phyloP scores from a whole-genome alignment of 2,797 vertebrate species.

The Eospalax fontanierii region DNA sequence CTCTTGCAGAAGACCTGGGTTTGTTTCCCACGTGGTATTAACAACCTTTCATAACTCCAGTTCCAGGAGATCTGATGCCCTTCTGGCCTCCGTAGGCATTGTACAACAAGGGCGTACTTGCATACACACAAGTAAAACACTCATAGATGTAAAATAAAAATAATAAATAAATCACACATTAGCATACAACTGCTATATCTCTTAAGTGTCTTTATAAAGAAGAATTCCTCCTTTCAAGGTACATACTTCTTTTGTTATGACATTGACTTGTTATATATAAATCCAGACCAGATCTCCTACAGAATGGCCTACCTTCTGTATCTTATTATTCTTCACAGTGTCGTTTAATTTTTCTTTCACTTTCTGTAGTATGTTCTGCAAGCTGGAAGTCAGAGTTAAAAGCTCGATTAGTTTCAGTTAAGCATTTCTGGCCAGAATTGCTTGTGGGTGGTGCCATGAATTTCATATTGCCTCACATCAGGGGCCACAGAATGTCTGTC shows the following conservation, averaged over 20 bases:
- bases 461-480: background rate
- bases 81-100: no score
- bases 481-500: background rate
- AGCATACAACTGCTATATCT: background rate
- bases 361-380: background rate
- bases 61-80: no score
- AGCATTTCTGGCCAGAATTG: slow-evolving; percentile 12
- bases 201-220: background rate
- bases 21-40: no score
- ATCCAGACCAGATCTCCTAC: background rate
- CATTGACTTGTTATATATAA: background rate
- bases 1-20: no score
- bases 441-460: background rate
- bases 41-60: no score
- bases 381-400: slow-evolving; percentile 22
- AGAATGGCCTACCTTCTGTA: background rate
- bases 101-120: no score
- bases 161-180: no score
- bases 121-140: no score
- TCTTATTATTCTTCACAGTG: background rate
- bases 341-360: background rate
- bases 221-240: background rate
- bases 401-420: slow-evolving; percentile 33
- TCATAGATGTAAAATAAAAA: no score
- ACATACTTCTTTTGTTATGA: background rate